These are phyloP conservation scores for Hystrix brachyura DNA, from an alignment of 2,113 vertebrate species.

Conservation along the genomic window DNA sequence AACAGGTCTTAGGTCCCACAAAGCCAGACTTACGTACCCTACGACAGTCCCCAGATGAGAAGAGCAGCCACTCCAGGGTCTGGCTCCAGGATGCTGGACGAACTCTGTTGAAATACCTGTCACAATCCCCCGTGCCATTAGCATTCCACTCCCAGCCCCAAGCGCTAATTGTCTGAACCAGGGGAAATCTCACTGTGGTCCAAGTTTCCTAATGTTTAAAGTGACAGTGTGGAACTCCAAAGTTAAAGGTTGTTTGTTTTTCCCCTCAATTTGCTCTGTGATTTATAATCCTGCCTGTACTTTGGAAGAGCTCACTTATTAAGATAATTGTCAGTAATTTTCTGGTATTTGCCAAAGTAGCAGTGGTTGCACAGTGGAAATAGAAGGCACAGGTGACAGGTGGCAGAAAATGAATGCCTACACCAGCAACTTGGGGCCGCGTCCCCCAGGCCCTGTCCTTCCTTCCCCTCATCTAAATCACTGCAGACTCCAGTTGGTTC, in stretches of 20 bases:
- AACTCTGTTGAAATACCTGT: not conserved
- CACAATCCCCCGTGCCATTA: fast-evolving
- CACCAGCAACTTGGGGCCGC: not conserved
- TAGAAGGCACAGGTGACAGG: not conserved
- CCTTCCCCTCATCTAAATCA: not conserved
- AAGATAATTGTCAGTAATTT: not conserved
- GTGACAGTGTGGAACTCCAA: not conserved
- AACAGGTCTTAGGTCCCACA: not conserved
- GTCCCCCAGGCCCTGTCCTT: not conserved
- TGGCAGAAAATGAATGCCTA: not conserved
- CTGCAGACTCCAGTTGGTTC: not conserved
- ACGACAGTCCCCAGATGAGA: not conserved
- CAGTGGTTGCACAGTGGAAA: not conserved
- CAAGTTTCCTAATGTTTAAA: not conserved
- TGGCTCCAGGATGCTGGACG: fast-evolving
- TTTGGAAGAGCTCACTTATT: not conserved
- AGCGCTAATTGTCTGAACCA: not conserved
- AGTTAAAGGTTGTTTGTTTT: not conserved
- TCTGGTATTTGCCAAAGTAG: conserved; percentile 6
- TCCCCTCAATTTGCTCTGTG: not conserved
- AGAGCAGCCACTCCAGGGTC: not conserved
- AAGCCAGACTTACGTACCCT: not conserved
- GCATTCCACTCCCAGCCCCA: not conserved
- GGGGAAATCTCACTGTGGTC: not conserved
- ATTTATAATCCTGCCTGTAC: not conserved